Base-by-base conservation (phyloP, 2,888 invertebrate species). In the Cepaea hortensis region DNA sequence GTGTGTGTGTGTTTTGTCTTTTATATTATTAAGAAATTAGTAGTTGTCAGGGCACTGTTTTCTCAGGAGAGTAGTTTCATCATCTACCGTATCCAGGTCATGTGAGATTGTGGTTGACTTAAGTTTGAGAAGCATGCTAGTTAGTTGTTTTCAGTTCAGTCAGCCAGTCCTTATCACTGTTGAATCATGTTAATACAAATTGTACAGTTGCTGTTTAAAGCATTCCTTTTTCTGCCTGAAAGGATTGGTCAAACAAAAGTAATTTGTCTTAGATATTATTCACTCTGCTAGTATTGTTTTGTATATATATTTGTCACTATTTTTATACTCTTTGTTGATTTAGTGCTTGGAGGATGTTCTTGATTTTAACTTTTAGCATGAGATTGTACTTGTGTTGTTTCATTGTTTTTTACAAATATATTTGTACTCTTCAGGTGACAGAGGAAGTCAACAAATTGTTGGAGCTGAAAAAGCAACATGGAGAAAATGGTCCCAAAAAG, bases 381-480 rank as follows among this genome's bases (percentile, higher is more conserved):
- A 11, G 35, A n/a, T 23, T 23, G 73, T 23, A 18, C 18, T 73
- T 9, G 35, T 23, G 7, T n/a, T 73, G 23, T 23, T n/a, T 73
- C n/a, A 73, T 55, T 55, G 15, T 79, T n/a, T 55, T 23, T 18
- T 6, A 13, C 9, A n/a, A 70, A 70, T 70, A n/a, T 70, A 4
- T 70, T 70, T n/a, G 55, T 4, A 6, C 65, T 73, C 90, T 90
- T 70, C 95, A 98, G 98, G 97, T 98, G 91, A 96, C 96, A 94
- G 96, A 97, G 93, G 97, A 98, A 95, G 97, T 98, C 70, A 95
- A 96, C 0, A 97, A 97, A 93, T 95, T 98, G 84, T 94, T 98
- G 89, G 96, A 96, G 85, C 94, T 98, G 75, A 98, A 98, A 95
- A 96, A 96, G 3, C 96, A 97, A 92, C 94, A 97, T 3, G 79